phyloP scores from a whole-genome alignment of 2,113 vertebrate species.

The Oceanites oceanicus region DNA sequence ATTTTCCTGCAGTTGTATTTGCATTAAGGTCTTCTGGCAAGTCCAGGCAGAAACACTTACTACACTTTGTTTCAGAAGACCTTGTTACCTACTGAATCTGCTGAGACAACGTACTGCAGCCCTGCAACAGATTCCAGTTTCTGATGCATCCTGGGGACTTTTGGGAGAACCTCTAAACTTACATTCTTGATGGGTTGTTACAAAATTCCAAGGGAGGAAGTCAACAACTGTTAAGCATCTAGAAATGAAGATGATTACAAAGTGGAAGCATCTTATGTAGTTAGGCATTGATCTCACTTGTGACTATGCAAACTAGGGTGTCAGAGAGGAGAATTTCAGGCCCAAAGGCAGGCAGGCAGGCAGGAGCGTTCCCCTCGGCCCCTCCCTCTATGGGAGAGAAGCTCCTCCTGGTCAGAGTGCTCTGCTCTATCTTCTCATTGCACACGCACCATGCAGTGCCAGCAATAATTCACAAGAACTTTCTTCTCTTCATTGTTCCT shows the following conservation, averaged over 20 bases:
- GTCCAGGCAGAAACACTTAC: conserved; percentile 27
- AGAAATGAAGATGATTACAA: neutral
- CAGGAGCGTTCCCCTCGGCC: neutral
- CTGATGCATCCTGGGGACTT: neutral
- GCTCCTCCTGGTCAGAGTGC: neutral
- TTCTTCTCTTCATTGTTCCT: neutral
- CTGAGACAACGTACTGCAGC: neutral
- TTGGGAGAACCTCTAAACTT: neutral
- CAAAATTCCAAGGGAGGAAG: neutral
- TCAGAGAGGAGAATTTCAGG: neutral
- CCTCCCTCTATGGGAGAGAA: neutral
- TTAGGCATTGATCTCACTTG: neutral
- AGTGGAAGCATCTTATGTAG: neutral
- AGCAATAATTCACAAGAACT: neutral
- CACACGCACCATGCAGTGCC: neutral
- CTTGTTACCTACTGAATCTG: neutral
- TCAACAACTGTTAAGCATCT: neutral
- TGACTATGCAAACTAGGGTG: neutral
- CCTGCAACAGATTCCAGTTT: neutral
- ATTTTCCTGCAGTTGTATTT: conserved; percentile 35
- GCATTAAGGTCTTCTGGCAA: conserved; percentile 47
- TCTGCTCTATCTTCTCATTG: neutral
- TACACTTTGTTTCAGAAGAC: conserved; percentile 17
- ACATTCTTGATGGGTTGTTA: neutral
- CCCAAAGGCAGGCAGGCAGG: neutral